Conservation (phyloP, 2,888 invertebrate species). For the Trachelus stipa region DNA sequence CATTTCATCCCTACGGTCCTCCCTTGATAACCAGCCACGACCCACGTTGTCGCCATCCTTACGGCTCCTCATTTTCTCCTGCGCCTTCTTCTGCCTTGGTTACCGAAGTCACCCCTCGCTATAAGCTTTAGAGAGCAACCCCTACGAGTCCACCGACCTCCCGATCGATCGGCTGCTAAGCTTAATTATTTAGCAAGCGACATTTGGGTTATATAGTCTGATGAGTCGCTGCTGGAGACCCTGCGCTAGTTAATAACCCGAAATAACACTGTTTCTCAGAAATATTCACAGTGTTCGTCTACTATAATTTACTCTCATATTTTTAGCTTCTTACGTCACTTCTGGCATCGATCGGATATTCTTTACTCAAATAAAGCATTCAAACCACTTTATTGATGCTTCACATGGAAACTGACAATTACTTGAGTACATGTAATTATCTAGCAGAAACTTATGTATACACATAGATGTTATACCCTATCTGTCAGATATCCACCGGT, state of each 20-base stretch:
- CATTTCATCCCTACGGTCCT: conserved; percentile 33
- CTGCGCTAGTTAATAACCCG: not conserved
- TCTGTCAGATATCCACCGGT: no score
- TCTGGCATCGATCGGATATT: not conserved
- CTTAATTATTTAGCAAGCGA: conserved; percentile 55
- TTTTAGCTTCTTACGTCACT: not conserved
- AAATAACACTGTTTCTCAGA: not conserved
- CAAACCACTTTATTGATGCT: not conserved
- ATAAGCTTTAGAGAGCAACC: not conserved
- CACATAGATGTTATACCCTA: no score
- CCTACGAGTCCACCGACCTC: not conserved
- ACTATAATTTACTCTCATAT: not conserved
- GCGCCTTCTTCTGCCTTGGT: not conserved
- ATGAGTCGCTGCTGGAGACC: not conserved
- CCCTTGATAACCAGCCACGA: not conserved
- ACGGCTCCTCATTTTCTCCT: not conserved
- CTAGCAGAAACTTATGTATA: not conserved
- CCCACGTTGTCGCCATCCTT: not conserved
- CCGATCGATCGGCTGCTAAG: conserved; percentile 21
- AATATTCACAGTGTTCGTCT: not conserved
- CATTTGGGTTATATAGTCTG: conserved; percentile 20
- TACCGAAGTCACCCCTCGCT: not conserved
- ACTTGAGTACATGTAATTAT: not conserved
- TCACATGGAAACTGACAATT: not conserved
- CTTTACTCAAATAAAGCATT: not conserved